Evolutionary conservation across 1,140 invertebrate genomes (phyloP), one percentile per base, ranked within the genome.

Genomic region (Zaprionus kolodkinae): DNA sequence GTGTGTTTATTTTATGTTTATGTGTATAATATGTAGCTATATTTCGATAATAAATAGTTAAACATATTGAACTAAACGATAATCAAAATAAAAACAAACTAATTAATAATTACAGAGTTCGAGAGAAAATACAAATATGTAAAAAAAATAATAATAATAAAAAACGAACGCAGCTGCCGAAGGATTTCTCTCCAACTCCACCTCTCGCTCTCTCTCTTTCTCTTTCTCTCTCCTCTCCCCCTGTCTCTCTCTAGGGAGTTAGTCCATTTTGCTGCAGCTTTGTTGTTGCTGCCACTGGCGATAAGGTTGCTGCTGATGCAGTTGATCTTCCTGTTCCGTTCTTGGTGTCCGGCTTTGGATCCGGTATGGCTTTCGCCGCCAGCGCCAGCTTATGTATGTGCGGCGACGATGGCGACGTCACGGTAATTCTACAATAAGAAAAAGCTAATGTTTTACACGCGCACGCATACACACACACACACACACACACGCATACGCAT

Each of bases 341-440:
- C 66, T 80, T 83, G 59, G 77, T 75, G 70, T 80, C 84, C 84
- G 84, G 85, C 64, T 89, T 78, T 52, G 50, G 17, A 48, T 68
- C 84, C 84, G 84, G 85, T 89, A 88, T 88, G 84, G 84, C 84
- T 88, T 88, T 88, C 69, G 91, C 91, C 70, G 78, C 78, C 75
- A 77, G 48, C 71, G 87, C 91, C 87, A 92, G 63, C 73, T 92
- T 92, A 72, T 91, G 91, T 68, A 92, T 91, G 77, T 92, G 81
- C 76, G 91, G 81, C 74, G 91, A 91, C 74, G 91, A 92, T 70
- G 91, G 91, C 78, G 91, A 92, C 67, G 91, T 92, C 79, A 92
- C 76, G 71, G 91, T 92, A 72, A 92, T 81, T 83, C 91, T 92
- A 92, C 70, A 92, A 92, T 79, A 91, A 89, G 84, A 92, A 91